Conservation (phyloP, 1,140 invertebrate species). For the Meloidogyne exigua region DNA sequence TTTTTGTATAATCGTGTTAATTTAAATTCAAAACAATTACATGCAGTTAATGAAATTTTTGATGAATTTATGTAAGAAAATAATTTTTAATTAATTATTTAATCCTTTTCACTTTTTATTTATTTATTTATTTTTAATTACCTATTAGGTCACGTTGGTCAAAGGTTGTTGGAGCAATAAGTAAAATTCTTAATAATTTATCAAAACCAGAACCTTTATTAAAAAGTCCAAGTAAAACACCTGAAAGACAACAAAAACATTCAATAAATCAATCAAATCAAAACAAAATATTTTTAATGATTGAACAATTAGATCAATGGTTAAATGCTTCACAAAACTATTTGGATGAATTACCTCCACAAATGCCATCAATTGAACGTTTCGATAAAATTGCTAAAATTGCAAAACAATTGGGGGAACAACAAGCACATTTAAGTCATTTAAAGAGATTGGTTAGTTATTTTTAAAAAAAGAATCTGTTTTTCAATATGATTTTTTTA, state of each 20-base stretch:
- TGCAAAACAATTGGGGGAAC: constrained; percentile 30
- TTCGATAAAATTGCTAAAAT: constrained; percentile 25
- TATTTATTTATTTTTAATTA: not conserved
- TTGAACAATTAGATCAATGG: constrained; percentile 27
- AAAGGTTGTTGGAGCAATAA: constrained; percentile 50
- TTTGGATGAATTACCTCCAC: constrained; percentile 18
- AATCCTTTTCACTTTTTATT: not conserved
- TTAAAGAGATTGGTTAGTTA: constrained; percentile 21
- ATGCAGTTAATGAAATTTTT: constrained; percentile 58
- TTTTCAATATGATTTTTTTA: not conserved
- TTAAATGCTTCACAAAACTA: constrained; percentile 21
- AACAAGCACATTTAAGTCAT: constrained; percentile 27
- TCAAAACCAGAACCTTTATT: constrained; percentile 46
- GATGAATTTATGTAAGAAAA: constrained; percentile 46
- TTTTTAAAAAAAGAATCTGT: not conserved
- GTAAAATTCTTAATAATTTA: constrained; percentile 46
- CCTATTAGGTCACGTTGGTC: constrained; percentile 31
- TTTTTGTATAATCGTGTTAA: constrained; percentile 41
- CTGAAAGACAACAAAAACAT: constrained; percentile 13
- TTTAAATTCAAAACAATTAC: constrained; percentile 44
- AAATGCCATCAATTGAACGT: constrained; percentile 14
- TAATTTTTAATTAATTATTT: not conserved
- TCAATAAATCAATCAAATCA: not conserved
- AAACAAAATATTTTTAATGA: constrained; percentile 13
- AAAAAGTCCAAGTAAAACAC: constrained; percentile 30